A percentile compares a stretch with the other conserved stretches of the same genome.
Evolutionary conservation across 2,113 vertebrate genomes (phyloP).

Genomic region (Phaethon lepturus): DNA sequence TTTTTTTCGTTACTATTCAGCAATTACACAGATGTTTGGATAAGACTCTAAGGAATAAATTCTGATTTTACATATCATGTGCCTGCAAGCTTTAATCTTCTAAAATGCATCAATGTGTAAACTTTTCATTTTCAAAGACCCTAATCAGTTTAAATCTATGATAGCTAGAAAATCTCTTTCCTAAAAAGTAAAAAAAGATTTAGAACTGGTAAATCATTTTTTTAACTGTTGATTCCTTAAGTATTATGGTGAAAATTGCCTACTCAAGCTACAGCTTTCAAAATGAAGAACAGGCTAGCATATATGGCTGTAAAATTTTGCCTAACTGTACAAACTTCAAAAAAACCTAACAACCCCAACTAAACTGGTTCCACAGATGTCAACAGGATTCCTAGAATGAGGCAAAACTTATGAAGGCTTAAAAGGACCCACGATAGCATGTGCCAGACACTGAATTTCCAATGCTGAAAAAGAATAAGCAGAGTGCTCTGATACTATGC

Average conservation of each 20-base stretch:
- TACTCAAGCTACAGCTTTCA: not conserved
- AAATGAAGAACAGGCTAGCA: not conserved
- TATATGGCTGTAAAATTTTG: not conserved
- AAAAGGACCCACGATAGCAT: not conserved
- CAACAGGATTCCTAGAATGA: not conserved
- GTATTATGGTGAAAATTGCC: not conserved
- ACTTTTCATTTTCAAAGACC: not conserved
- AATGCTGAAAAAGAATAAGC: not conserved
- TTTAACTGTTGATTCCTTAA: not conserved
- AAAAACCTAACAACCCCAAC: not conserved
- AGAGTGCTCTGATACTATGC: not conserved
- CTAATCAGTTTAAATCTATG: not conserved
- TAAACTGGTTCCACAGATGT: not conserved
- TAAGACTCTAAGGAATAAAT: not conserved
- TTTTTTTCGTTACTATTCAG: not conserved
- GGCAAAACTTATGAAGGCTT: not conserved
- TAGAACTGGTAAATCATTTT: not conserved
- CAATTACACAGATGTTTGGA: not conserved
- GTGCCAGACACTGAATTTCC: not conserved
- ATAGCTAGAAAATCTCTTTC: not conserved
- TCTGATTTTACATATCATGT: not conserved
- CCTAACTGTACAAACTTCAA: not conserved
- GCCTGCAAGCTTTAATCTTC: not conserved
- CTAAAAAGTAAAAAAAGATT: not conserved
- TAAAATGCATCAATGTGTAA: not conserved